Base-by-base conservation (phyloP, 2,113 vertebrate species). In the Colaptes auratus region DNA sequence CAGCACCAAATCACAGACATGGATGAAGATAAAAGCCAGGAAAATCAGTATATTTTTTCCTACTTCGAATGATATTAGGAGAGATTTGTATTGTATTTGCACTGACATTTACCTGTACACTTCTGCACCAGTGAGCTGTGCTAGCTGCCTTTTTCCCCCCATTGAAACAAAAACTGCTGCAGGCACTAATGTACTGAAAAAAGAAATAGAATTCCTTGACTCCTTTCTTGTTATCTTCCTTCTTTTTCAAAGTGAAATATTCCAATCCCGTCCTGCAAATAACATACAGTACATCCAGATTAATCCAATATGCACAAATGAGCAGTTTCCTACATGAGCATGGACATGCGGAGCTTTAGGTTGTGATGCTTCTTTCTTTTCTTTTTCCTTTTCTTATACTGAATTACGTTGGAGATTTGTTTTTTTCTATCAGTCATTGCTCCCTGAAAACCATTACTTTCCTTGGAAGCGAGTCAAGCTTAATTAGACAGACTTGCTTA, bases 91-190 rank as follows among this genome's bases (percentile, higher is more conserved):
- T 67, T 93, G 73, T 92, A 44, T 92, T 95, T 92, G 73, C 66
- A 35, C 73, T 96, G 96, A 94, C 95, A 88, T 96, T 96, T 96
- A 86, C 72, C 81, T 90, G 7, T 67, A 78, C 14, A 6, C 63
- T 93, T 96, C 85, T 86, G 83, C 93, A 87, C 92, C 89, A 86
- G 36, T 92, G 83, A 74, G 18, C 87, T 92, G 67, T 63, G 77
- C 58, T 85, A 15, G 36, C 73, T 93, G 82, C 28, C 11, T 50
- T 72, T 66, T 87, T 84, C 27, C 15, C 23, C 6, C 73, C 78
- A 69, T 73, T 23, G 91, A 92, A 96, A 88, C 77, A 90, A 66
- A 83, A 89, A 65, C 33, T 76, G 83, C 75, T 92, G 85, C 61
- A 82, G 72, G 77, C 77, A 82, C 15, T 71, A 67, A 28, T 53